phyloP scores from a whole-genome alignment of 2,888 invertebrate genomes.

The Eueremaeus valkanovi region DNA sequence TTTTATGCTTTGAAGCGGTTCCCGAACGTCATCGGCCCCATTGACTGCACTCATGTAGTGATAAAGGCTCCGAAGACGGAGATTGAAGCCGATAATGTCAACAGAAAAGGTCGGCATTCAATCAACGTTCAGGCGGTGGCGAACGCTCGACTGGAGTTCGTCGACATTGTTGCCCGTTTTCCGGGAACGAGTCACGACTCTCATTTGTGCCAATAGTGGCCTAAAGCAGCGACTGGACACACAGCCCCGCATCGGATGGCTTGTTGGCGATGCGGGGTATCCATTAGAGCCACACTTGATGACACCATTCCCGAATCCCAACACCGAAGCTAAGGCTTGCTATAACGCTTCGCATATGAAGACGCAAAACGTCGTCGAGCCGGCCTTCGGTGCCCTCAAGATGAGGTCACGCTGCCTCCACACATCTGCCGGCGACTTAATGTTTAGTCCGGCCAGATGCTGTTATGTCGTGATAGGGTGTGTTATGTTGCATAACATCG shows the following conservation, averaged over 20 bases:
- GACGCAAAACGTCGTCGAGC: neutral
- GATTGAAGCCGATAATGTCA: constrained; percentile 32
- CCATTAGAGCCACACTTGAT: neutral
- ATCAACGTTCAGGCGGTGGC: constrained; percentile 41
- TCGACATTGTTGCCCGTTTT: constrained; percentile 47
- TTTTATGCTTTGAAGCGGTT: neutral
- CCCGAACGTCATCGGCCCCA: neutral
- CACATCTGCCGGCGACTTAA: neutral
- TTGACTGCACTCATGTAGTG: constrained; percentile 40
- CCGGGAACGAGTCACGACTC: constrained; percentile 49
- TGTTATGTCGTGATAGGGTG: neutral
- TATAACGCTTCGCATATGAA: neutral
- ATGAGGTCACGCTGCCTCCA: neutral
- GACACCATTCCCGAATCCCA: neutral
- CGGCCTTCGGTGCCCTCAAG: neutral
- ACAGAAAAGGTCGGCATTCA: constrained; percentile 41
- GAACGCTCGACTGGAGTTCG: constrained; percentile 50
- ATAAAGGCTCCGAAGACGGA: constrained; percentile 32
- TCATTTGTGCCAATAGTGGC: neutral
- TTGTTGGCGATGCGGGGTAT: neutral
- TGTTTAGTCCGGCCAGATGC: neutral
- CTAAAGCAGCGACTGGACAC: neutral
- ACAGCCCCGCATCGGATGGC: neutral
- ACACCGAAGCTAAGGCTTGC: neutral
- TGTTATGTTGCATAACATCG: constrained; percentile 13